phyloP scores from a whole-genome alignment of 2,888 invertebrate species.

The Sipha maydis region DNA sequence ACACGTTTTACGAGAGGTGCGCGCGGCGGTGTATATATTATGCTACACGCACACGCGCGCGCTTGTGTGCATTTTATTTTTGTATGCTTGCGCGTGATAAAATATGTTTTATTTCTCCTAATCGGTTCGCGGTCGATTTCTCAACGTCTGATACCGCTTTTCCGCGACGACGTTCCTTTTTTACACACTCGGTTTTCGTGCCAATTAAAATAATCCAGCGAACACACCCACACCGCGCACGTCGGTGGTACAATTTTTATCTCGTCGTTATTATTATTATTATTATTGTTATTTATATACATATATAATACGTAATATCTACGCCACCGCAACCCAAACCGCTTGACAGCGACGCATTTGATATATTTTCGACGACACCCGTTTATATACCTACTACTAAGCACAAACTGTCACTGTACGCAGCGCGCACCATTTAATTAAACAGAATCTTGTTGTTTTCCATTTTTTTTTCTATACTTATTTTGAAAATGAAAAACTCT shows the following conservation, averaged over 20 bases:
- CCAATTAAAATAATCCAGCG: conserved; percentile 15
- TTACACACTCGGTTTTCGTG: neutral
- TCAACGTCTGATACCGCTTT: neutral
- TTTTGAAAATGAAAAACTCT: neutral
- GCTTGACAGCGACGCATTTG: neutral
- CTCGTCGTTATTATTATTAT: neutral
- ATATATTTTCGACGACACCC: neutral
- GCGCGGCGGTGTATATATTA: neutral
- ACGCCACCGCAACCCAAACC: neutral
- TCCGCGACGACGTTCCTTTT: neutral
- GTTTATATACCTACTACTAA: no score
- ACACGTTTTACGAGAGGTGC: neutral
- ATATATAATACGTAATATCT: no score
- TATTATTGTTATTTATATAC: neutral
- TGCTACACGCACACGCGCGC: neutral
- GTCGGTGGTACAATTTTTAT: neutral
- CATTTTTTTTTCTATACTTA: neutral
- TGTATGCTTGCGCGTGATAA: neutral
- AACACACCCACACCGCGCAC: neutral
- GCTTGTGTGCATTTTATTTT: neutral
- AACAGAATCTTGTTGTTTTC: neutral
- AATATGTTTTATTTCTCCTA: neutral
- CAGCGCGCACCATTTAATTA: neutral
- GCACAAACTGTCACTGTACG: neutral
- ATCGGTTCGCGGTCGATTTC: neutral